A percentile compares a stretch with the other conserved stretches of the same genome.
These are phyloP conservation scores for Parus major DNA, from an alignment of 2,113 vertebrate species.

Conservation along the genomic window DNA sequence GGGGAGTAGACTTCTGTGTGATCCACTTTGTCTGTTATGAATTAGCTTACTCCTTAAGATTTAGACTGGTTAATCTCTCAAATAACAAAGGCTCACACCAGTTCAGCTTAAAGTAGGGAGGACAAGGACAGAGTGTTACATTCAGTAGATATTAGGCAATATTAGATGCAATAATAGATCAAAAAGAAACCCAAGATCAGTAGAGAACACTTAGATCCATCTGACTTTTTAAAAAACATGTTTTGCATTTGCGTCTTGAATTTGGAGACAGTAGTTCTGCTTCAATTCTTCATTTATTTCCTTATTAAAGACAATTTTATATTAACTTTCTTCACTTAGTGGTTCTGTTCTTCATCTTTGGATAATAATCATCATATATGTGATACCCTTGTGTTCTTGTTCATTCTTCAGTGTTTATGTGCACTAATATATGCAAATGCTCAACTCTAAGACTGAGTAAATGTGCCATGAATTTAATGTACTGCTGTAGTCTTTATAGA, in stretches of 20 bases:
- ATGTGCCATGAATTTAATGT: not conserved
- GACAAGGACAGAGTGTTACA: not conserved
- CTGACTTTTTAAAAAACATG: accelerated
- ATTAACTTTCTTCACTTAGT: not conserved
- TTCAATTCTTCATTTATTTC: not conserved
- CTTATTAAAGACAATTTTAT: not conserved
- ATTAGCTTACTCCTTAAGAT: not conserved
- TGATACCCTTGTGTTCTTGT: not conserved
- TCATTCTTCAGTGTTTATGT: not conserved
- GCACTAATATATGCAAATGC: not conserved
- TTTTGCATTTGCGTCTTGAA: not conserved
- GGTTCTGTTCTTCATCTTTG: not conserved
- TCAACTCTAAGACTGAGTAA: not conserved
- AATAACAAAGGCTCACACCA: not conserved
- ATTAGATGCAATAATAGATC: not conserved
- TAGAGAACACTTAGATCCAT: not conserved
- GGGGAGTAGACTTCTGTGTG: not conserved
- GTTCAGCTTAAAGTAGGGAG: not conserved
- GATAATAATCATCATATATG: not conserved
- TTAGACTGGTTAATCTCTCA: not conserved
- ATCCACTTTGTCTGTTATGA: not conserved
- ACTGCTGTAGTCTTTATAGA: not conserved
- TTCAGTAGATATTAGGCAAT: accelerated
- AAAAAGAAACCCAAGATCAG: not conserved
- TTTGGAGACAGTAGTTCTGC: not conserved